Conservation (phyloP, 2,113 vertebrate species). For the Cnemophilus loriae region DNA sequence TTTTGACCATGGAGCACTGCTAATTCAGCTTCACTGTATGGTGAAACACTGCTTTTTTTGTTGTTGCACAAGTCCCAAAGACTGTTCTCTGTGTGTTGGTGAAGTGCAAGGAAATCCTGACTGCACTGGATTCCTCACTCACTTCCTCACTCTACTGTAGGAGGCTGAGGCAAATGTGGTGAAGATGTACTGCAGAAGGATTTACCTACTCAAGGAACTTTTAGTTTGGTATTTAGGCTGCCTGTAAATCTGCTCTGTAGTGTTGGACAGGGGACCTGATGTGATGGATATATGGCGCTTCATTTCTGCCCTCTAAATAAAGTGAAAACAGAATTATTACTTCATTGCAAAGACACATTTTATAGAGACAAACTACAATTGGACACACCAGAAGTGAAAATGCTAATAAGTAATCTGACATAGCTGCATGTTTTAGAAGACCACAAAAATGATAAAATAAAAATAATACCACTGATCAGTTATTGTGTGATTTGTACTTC, state of each 20-base stretch:
- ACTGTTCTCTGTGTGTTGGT: not conserved
- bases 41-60: not conserved
- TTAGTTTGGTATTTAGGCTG: not conserved
- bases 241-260: not conserved
- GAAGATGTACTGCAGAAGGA: not conserved
- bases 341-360: not conserved
- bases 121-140: not conserved
- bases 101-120: not conserved
- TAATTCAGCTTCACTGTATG: not conserved
- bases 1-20: not conserved
- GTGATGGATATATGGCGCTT: not conserved
- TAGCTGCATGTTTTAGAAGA: not conserved
- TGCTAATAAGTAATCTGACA: not conserved
- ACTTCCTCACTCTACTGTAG: no score
- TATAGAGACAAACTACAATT: not conserved
- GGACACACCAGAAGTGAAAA: not conserved
- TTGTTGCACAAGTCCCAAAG: not conserved
- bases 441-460: not conserved
- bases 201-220: not conserved
- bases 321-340: not conserved
- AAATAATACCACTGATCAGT: not conserved
- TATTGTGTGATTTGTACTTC: not conserved
- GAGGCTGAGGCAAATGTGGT: not conserved
- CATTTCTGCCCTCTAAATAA: not conserved
- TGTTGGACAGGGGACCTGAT: not conserved